Evolutionary conservation across 2,113 vertebrate genomes (phyloP).

Genomic region (Nymphicus hollandicus): DNA sequence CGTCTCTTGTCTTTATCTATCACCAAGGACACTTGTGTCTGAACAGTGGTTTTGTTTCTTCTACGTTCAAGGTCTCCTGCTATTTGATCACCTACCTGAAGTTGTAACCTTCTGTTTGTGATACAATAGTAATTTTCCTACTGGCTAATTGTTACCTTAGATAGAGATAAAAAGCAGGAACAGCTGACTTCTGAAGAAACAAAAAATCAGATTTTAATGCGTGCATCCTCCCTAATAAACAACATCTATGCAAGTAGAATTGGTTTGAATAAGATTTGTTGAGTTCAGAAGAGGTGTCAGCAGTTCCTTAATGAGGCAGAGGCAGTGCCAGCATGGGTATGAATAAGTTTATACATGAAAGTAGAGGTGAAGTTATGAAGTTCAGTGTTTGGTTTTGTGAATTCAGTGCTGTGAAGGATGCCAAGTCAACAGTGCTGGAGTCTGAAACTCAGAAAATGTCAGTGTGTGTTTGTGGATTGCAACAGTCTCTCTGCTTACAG

Average conservation of each 20-base stretch:
- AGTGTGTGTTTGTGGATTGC: neutral
- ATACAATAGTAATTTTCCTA: neutral
- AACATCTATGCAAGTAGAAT: neutral
- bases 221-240: neutral
- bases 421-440: neutral
- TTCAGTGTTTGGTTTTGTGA: neutral
- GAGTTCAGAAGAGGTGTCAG: conserved; percentile 33
- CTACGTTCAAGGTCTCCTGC: neutral
- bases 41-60: neutral
- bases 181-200: conserved; percentile 3
- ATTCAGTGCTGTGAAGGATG: neutral
- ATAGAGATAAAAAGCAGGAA: neutral
- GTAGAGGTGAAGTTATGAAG: neutral
- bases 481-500: neutral
- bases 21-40: neutral
- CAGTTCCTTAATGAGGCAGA: conserved; percentile 37
- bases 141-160: neutral
- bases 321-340: neutral
- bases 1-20: neutral
- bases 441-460: neutral
- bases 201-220: neutral
- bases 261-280: neutral
- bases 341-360: neutral
- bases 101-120: neutral
- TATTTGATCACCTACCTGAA: neutral